Percentiles rank a stretch among this genome's conserved stretches.
Evolutionary conservation across 2,888 invertebrate genomes (phyloP).

Genomic region (Heliconius erato): DNA sequence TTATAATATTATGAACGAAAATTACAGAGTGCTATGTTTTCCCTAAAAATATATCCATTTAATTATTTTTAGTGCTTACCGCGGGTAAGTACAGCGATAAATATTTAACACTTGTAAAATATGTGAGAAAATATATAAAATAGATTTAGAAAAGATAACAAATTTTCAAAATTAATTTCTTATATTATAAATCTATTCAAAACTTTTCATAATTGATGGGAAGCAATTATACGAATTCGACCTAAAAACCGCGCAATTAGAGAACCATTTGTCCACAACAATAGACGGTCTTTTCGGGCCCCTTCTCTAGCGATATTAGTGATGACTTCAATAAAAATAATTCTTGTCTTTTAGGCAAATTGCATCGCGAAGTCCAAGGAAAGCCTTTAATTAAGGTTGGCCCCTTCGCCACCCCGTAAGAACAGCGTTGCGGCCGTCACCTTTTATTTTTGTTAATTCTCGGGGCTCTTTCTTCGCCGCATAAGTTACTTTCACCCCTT

Average conservation of each 20-base stretch:
- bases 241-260: constrained; percentile 81
- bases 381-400: constrained; percentile 85
- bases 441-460: constrained; percentile 86
- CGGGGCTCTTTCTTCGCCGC: constrained; percentile 83
- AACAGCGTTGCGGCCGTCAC: constrained; percentile 80
- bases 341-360: constrained; percentile 86
- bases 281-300: constrained; percentile 68
- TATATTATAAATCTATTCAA: constrained; percentile 54
- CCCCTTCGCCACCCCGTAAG: constrained; percentile 80
- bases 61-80: not conserved
- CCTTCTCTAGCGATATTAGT: constrained; percentile 82
- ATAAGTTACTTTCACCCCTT: constrained; percentile 84
- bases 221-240: constrained; percentile 66
- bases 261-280: constrained; percentile 82
- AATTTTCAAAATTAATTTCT: not conserved
- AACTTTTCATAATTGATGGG: constrained; percentile 64
- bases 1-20: not conserved
- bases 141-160: not conserved
- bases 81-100: not conserved
- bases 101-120: not conserved
- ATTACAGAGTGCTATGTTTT: not conserved
- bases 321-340: constrained; percentile 87
- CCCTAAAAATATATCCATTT: not conserved
- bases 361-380: constrained; percentile 85
- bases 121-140: not conserved